Conservation (phyloP, 2,797 vertebrate genomes). For the Enoplosus armatus region DNA sequence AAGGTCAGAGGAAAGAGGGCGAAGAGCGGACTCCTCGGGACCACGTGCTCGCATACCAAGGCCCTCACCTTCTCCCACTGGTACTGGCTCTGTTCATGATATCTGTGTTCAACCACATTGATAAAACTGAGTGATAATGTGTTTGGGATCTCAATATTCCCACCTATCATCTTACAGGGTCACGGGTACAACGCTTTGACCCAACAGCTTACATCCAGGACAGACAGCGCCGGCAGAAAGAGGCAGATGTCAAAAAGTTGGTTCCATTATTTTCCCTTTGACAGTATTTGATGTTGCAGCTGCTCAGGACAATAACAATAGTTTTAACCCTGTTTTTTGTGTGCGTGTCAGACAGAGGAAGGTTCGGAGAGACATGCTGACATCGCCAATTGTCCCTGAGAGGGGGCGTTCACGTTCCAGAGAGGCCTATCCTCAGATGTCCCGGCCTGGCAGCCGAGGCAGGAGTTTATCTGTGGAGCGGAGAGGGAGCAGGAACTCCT, state of each 20-base stretch:
- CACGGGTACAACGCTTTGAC: conserved; percentile 87
- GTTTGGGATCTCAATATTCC: neutral
- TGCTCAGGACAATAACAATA: neutral
- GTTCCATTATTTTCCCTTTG: conserved; percentile 36
- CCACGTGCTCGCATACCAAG: conserved; percentile 77
- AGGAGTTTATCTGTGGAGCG: conserved; percentile 86
- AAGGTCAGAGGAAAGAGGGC: conserved; percentile 78
- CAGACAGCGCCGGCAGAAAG: conserved; percentile 87
- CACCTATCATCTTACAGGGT: conserved; percentile 70
- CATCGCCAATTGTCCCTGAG: conserved; percentile 78
- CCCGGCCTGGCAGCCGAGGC: conserved; percentile 77
- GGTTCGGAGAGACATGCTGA: conserved; percentile 82
- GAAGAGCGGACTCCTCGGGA: conserved; percentile 83
- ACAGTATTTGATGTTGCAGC: neutral
- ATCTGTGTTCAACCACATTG: too few species aligned
- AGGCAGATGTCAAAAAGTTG: conserved; percentile 88
- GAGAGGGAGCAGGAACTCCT: conserved; percentile 88
- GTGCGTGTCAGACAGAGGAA: conserved; percentile 84
- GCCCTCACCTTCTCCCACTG: conserved; percentile 87
- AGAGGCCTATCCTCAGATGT: conserved; percentile 73
- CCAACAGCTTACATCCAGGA: conserved; percentile 93
- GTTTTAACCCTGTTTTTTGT: neutral
- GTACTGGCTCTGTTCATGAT: conserved; percentile 52
- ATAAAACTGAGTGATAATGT: too few species aligned
- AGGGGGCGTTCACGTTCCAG: conserved; percentile 87